phyloP scores from a whole-genome alignment of 2,888 invertebrate species.

The Resseliella maxima region DNA sequence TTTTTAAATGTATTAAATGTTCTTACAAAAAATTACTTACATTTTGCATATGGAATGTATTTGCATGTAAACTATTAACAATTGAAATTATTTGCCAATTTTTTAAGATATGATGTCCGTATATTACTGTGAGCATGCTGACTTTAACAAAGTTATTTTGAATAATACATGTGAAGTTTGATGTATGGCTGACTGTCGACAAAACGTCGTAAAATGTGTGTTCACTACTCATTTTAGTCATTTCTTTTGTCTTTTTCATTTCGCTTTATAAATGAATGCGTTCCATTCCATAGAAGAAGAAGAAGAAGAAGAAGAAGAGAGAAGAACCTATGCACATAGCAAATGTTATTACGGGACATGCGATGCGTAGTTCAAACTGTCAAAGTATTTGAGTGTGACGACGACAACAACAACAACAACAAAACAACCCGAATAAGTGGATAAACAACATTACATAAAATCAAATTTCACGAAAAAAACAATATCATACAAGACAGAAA shows the following conservation, averaged over 20 bases:
- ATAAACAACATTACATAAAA: conserved; percentile 52
- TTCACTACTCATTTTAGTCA: not conserved
- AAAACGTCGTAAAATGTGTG: conserved; percentile 13
- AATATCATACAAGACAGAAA: too few species aligned
- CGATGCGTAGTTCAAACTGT: not conserved
- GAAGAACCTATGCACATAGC: too few species aligned
- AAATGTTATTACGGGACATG: too few species aligned
- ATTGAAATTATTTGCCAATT: not conserved
- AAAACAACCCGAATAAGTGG: not conserved
- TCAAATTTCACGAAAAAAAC: not conserved
- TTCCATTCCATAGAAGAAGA: not conserved
- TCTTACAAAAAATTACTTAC: not conserved
- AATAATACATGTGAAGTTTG: conserved; percentile 47
- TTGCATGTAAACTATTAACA: not conserved
- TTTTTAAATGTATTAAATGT: not conserved
- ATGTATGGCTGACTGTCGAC: not conserved
- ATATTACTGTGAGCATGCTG: conserved; percentile 31
- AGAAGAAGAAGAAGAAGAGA: not conserved
- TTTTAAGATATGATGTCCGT: not conserved
- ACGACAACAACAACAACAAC: not conserved
- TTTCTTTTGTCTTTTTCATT: too few species aligned
- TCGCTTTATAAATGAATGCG: not conserved
- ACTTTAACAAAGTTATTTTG: not conserved
- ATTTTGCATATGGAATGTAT: conserved; percentile 33
- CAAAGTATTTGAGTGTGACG: not conserved